These are phyloP conservation scores for Listronotus oregonensis DNA, from an alignment of 1,140 invertebrate species.

Conservation along the genomic window DNA sequence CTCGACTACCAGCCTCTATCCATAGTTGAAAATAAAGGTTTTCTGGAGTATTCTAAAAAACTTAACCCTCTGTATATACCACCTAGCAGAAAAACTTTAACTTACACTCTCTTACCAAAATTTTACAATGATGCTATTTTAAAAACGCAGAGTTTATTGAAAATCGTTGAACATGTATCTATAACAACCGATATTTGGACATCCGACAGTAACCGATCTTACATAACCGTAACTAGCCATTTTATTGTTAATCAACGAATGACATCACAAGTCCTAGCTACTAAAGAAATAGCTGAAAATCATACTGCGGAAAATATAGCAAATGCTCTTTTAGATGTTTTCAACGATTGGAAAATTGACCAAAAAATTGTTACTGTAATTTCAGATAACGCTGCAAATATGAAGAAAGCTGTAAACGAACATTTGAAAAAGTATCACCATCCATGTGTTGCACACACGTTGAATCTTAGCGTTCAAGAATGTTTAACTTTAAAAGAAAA, in stretches of 20 bases:
- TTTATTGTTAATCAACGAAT: slow-evolving; percentile 30
- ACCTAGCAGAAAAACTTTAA: slow-evolving; percentile 29
- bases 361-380: slow-evolving; percentile 21
- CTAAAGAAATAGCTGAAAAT: slow-evolving; percentile 16
- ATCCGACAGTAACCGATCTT: slow-evolving; percentile 30
- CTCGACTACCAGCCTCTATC: too few species aligned
- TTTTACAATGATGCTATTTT: slow-evolving; percentile 3
- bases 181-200: slow-evolving; percentile 37
- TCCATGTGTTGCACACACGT: slow-evolving; percentile 11
- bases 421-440: slow-evolving; percentile 14
- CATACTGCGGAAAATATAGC: slow-evolving; percentile 26
- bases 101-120: slow-evolving; percentile 7
- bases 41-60: slow-evolving; percentile 21
- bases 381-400: slow-evolving; percentile 19
- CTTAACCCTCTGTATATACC: slow-evolving; percentile 25
- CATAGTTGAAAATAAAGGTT: slow-evolving; percentile 7
- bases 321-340: background rate
- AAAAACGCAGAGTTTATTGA: slow-evolving; percentile 15
- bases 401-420: slow-evolving; percentile 28
- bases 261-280: slow-evolving; percentile 12
- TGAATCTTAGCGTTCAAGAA: slow-evolving; percentile 28
- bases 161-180: slow-evolving; percentile 14
- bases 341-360: slow-evolving; percentile 7
- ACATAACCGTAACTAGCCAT: slow-evolving; percentile 28
- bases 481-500: slow-evolving; percentile 1